phyloP scores from a whole-genome alignment of 2,888 invertebrate genomes.

The Allophyes oxyacanthae region DNA sequence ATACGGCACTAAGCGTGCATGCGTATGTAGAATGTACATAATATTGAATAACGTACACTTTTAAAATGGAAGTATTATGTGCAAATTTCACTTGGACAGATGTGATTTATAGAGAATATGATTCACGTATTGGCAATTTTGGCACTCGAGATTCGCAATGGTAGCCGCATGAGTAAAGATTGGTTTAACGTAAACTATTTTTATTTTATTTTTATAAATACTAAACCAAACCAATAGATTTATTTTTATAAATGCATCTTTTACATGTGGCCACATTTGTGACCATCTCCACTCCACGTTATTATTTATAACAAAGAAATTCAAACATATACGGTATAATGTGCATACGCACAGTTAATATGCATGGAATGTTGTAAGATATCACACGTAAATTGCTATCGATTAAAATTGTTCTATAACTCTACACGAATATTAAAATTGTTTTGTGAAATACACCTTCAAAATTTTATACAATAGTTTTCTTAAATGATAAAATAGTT shows the following conservation, averaged over 20 bases:
- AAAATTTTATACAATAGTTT: conserved; percentile 71
- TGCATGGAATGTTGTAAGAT: conserved; percentile 79
- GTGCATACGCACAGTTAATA: conserved; percentile 72
- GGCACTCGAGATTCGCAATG: conserved; percentile 67
- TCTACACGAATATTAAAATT: conserved; percentile 65
- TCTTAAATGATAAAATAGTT: conserved; percentile 74
- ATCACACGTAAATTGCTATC: conserved; percentile 69
- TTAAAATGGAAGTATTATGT: conserved; percentile 71
- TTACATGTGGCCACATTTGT: conserved; percentile 53
- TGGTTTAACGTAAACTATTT: too few species aligned
- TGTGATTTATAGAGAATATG: conserved; percentile 67
- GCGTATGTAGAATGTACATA: conserved; percentile 83
- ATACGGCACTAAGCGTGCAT: conserved; percentile 86
- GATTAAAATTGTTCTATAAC: conserved; percentile 63
- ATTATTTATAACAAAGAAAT: conserved; percentile 60
- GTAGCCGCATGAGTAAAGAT: conserved; percentile 46
- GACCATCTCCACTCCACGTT: conserved; percentile 53
- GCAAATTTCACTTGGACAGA: conserved; percentile 69
- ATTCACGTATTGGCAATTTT: conserved; percentile 70
- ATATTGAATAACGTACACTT: conserved; percentile 72
- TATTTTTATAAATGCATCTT: too few species aligned
- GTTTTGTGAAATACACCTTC: conserved; percentile 73
- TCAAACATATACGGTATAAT: conserved; percentile 65
- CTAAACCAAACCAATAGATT: too few species aligned
- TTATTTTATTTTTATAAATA: too few species aligned